Conservation (phyloP, 2,797 vertebrate genomes). For the Sylvilagus floridanus region DNA sequence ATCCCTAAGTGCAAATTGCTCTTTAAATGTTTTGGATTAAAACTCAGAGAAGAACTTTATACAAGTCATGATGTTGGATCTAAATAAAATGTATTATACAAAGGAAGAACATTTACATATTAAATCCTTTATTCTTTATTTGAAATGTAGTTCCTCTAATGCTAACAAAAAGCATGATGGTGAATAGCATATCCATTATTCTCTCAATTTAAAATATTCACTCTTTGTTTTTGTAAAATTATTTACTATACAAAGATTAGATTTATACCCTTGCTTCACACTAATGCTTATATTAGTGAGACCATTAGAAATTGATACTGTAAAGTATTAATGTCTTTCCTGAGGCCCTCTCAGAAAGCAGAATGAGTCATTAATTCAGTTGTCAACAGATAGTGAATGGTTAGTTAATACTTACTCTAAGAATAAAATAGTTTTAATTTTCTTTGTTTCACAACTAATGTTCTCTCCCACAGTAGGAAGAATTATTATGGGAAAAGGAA, state of each 20-base stretch:
- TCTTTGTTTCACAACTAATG: not conserved
- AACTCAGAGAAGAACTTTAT: not conserved
- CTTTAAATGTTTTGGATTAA: not conserved
- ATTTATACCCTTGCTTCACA: not conserved
- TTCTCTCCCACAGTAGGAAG: not conserved
- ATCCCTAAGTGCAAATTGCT: not conserved
- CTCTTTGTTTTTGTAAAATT: not conserved
- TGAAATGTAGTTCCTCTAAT: not conserved
- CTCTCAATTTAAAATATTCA: not conserved
- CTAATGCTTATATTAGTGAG: not conserved
- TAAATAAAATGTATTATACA: not conserved
- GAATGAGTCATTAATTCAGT: not conserved
- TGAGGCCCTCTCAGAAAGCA: not conserved
- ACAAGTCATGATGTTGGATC: not conserved
- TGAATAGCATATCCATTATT: not conserved
- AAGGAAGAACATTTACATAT: not conserved
- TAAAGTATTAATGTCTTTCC: not conserved
- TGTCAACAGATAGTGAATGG: not conserved
- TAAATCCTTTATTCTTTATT: not conserved
- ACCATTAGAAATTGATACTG: not conserved
- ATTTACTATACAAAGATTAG: not conserved
- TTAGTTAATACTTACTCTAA: slow-evolving; percentile 6
- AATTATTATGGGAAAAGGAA: not conserved
- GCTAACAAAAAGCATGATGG: not conserved
- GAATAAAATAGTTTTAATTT: not conserved